Base-by-base conservation (phyloP, 2,888 invertebrate genomes). In the Hetaerina titia region DNA sequence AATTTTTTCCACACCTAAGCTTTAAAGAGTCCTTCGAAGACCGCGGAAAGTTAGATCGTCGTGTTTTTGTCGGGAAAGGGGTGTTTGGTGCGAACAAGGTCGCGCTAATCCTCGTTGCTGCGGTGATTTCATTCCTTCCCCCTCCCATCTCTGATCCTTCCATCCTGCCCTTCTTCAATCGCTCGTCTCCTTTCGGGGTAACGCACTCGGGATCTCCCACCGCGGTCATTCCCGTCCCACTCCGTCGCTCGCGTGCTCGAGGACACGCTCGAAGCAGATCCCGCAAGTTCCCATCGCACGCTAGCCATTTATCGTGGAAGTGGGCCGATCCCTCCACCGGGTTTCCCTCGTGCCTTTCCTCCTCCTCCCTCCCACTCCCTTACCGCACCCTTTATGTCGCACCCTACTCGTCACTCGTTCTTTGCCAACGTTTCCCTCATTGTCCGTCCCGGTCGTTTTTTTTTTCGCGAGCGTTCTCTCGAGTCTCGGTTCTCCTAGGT, bases 191-290 rank as follows among this genome's bases (percentile, higher is more conserved):
- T 5, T 45, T 31, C 81, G 11, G 81, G 81, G 81, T 81, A 69
- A 22, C 69, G 22, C 19, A 69, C 69, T 69, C 69, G 31, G 69
- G 25, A 81, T 25, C 15, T 31, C 15, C 15, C 69, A 8, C 74
- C 74, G 74, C 22, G 81, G 81, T 81, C 81, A 81, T 81, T 81
- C 81, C 81, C 81, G 31, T 81, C 81, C 81, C 81, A 74, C 22
- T 81, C 13, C 69, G 1, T 17, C 69, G 69, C 13, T 81, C 13
- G 81, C 81, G 81, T 81, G 81, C 81, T 81, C 81, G 13, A 31
- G 81, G 15, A 31, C 11, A 4, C 81, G 22, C 22, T 81, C n/a
- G 31, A 2, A 13, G 81, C 13, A 13, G 13, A 9, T 31, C 31
- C 81, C 31, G 11, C 31, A 31, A 13, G 19, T 81, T 81, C 81